A percentile compares a stretch with the other conserved stretches of the same genome.
phyloP scores from a whole-genome alignment of 2,888 invertebrate genomes.

The Argyra leucocephala region DNA sequence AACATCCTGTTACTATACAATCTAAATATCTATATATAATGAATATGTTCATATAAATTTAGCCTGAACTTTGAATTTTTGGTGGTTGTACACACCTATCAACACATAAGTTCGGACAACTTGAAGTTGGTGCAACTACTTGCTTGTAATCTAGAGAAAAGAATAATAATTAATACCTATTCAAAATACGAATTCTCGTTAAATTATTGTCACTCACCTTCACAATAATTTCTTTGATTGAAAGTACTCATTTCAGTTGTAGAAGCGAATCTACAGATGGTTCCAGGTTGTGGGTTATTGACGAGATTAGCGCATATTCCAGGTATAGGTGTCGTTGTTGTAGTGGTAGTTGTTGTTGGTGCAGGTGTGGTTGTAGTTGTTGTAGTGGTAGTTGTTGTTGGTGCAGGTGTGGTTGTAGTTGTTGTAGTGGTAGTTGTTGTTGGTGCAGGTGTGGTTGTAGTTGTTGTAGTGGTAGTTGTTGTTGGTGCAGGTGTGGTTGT shows the following conservation, averaged over 20 bases:
- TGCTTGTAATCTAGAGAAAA: not conserved
- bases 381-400: not conserved
- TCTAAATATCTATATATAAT: not conserved
- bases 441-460: not conserved
- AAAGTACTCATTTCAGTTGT: not conserved
- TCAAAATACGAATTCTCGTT: no score
- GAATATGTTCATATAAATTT: not conserved
- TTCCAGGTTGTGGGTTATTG: not conserved
- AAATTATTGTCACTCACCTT: not conserved
- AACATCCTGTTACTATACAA: slow-evolving; percentile 1
- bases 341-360: not conserved
- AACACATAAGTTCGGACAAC: not conserved
- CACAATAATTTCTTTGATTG: not conserved
- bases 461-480: not conserved
- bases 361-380: not conserved
- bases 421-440: not conserved
- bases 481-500: not conserved
- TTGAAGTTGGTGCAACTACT: not conserved
- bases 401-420: not conserved
- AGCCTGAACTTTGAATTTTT: not conserved
- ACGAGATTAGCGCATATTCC: not conserved
- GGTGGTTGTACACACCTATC: not conserved
- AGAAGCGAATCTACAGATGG: not conserved
- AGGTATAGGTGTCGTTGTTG: not conserved
- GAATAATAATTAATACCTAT: not conserved